Conservation (phyloP, 1,140 invertebrate species). For the Drosophila grimshawi region DNA sequence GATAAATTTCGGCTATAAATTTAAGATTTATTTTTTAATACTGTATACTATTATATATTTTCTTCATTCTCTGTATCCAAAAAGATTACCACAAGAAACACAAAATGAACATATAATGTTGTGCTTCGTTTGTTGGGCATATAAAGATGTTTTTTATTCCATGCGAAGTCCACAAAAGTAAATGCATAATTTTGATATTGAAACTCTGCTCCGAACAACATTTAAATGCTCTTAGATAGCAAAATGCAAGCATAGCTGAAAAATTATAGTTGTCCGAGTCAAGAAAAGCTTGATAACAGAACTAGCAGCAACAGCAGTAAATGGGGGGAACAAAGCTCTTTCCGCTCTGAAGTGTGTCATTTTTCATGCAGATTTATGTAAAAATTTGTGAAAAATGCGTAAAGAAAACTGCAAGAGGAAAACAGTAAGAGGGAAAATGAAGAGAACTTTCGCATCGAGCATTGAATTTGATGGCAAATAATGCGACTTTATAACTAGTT, state of each 20-base stretch:
- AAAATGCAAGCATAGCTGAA: slow-evolving; percentile 5
- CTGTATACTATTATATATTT: not conserved
- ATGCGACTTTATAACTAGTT: slow-evolving; percentile 81
- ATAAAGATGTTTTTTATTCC: slow-evolving; percentile 6
- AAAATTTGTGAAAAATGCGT: slow-evolving; percentile 63
- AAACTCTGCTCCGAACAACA: slow-evolving; percentile 1
- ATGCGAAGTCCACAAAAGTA: slow-evolving; percentile 5
- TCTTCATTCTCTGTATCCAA: not conserved
- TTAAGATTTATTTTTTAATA: not conserved
- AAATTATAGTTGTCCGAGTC: slow-evolving; percentile 44
- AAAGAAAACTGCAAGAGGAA: slow-evolving; percentile 58
- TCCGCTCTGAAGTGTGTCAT: slow-evolving; percentile 45
- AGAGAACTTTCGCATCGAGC: slow-evolving; percentile 48
- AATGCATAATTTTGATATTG: slow-evolving; percentile 12
- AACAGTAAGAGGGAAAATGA: slow-evolving; percentile 28
- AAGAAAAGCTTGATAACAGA: slow-evolving; percentile 39
- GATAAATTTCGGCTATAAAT: not conserved
- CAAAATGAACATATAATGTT: not conserved
- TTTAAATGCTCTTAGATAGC: slow-evolving; percentile 14
- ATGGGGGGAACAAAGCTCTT: not conserved
- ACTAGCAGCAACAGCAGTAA: slow-evolving; percentile 26
- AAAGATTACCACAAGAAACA: not conserved
- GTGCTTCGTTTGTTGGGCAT: slow-evolving; percentile 4
- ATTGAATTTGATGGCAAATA: slow-evolving; percentile 78
- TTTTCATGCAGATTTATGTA: slow-evolving; percentile 79